Base-by-base conservation (phyloP, 1,140 invertebrate genomes). In the Acromyrmex heyeri region DNA sequence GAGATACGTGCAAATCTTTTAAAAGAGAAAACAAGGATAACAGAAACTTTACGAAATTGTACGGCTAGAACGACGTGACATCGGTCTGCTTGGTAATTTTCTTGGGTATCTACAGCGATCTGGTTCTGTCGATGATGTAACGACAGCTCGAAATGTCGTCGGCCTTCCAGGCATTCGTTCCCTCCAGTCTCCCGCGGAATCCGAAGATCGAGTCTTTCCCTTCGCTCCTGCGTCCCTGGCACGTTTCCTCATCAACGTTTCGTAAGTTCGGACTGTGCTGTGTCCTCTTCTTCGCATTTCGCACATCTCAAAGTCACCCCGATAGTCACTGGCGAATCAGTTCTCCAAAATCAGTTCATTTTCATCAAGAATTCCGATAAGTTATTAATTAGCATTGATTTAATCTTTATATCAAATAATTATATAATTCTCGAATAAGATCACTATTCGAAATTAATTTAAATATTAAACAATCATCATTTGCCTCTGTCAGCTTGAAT, bases 121-220 rank as follows among this genome's bases (percentile, higher is more conserved):
- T 91, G 89, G 86, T 92, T 92, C 91, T 90, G 86, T 85, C 87
- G 83, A 87, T 92, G 90, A 92, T 90, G 91, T 87, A 92, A 92
- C 76, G 79, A 82, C 78, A 53, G 59, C 79, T 91, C 87, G 87
- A 91, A 92, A 91, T 91, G 89, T 91, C 91, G 90, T 91, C 88
- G 91, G 87, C 88, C 90, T 91, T 89, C 85, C 91, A 86, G 70
- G 88, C 77, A 91, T 90, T 89, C 88, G 90, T 91, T 91, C 88
- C 86, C 70, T 91, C 88, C 79, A 90, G 87, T 86, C 86, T 85
- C 70, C 64, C 61, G 53, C 77, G 88, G 89, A 90, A 90, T 90
- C 88, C 88, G 86, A 90, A 81, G 79, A 90, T 88, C 88, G 82
- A 73, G 78, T 90, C 88, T 91, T 88, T 91, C 90, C 90, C 90